Conservation (phyloP, 2,113 vertebrate genomes). For the Bujurquina vittata region DNA sequence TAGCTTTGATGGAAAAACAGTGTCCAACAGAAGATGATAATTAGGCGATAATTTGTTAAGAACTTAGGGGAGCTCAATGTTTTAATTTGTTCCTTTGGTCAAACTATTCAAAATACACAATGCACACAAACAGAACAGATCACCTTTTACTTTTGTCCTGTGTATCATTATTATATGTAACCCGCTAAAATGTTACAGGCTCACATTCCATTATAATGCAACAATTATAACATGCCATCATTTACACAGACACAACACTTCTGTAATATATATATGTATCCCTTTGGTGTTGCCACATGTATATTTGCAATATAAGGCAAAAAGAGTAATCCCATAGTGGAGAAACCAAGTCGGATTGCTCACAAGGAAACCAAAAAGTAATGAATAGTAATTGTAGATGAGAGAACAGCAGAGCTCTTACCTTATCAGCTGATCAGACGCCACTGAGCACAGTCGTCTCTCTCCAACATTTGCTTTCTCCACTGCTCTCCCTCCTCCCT, state of each 20-base stretch:
- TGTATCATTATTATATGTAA: not conserved
- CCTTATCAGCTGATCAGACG: constrained; percentile 74
- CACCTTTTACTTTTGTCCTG: not conserved
- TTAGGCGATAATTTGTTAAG: not conserved
- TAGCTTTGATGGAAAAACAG: fast-evolving
- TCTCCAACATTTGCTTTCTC: constrained; percentile 64
- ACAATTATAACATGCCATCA: not conserved
- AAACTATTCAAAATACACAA: not conserved
- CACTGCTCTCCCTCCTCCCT: constrained; percentile 48
- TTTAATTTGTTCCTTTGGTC: not conserved
- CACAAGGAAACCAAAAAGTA: not conserved
- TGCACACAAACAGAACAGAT: not conserved
- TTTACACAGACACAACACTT: not conserved
- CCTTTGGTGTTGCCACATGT: not conserved
- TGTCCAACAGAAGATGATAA: not conserved
- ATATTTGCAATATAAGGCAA: not conserved
- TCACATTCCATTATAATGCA: not conserved
- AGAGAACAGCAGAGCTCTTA: constrained; percentile 66
- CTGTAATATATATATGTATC: constrained; percentile 1
- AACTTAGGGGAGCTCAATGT: not conserved
- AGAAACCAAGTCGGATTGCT: not conserved
- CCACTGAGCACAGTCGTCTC: constrained; percentile 63
- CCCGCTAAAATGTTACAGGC: not conserved
- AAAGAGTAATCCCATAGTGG: not conserved
- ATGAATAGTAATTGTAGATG: not conserved